A percentile compares a stretch with the other conserved stretches of the same genome.
phyloP scores from a whole-genome alignment of 2,888 invertebrate species.

The Anorthoa munda region DNA sequence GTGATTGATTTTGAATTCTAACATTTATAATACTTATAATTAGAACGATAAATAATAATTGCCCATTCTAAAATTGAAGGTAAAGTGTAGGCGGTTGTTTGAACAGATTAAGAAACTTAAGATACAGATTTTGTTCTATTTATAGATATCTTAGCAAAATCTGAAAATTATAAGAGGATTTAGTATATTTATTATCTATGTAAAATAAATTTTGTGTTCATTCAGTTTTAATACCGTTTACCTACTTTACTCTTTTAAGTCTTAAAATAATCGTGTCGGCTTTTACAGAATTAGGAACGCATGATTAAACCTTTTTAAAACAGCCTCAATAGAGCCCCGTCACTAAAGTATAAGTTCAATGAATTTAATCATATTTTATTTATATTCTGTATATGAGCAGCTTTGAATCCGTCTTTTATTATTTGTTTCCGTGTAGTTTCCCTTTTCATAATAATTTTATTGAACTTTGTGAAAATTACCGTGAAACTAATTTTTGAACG shows the following conservation, averaged over 20 bases:
- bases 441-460: neutral
- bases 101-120: neutral
- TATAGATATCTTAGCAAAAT: neutral
- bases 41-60: neutral
- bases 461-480: neutral
- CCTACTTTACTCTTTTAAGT: neutral
- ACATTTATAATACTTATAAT: too few relatives aligned
- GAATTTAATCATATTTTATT: neutral
- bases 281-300: neutral
- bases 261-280: neutral
- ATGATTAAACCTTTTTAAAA: neutral
- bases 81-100: conserved; percentile 11
- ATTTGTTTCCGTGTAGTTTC: neutral
- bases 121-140: neutral
- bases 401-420: neutral
- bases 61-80: neutral
- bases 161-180: neutral
- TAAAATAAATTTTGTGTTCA: neutral
- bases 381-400: neutral
- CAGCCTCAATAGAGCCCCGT: neutral
- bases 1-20: neutral
- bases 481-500: neutral
- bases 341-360: conserved; percentile 1
- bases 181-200: neutral
- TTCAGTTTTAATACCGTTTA: neutral